These are phyloP conservation scores for Mirza zaza DNA, from an alignment of 2,113 vertebrate species.

Conservation along the genomic window DNA sequence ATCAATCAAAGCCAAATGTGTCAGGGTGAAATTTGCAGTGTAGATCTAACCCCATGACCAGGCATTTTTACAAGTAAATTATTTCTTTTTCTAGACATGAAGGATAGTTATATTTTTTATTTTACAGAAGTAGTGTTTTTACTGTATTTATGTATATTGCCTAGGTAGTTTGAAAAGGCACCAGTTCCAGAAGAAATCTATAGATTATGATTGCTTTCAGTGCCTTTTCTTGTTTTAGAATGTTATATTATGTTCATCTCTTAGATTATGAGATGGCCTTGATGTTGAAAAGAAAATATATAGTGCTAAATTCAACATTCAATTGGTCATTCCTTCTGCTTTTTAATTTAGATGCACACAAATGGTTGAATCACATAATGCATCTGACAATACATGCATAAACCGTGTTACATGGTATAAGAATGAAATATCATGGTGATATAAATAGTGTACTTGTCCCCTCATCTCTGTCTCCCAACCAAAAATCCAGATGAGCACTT, in stretches of 20 bases:
- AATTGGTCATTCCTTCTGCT: background rate
- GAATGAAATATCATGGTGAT: background rate
- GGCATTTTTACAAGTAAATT: background rate
- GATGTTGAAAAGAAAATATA: conserved; percentile 38
- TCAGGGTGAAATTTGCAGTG: background rate
- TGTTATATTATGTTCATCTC: background rate
- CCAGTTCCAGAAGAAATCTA: background rate
- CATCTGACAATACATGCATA: background rate
- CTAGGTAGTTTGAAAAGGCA: background rate
- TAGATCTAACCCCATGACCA: background rate
- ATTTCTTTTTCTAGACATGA: background rate
- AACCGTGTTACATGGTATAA: background rate
- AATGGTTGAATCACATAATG: background rate
- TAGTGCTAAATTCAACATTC: conserved; percentile 38
- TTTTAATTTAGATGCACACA: background rate
- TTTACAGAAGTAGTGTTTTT: background rate
- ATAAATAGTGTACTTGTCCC: background rate
- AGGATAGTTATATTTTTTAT: background rate
- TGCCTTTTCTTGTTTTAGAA: background rate
- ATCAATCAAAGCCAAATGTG: background rate
- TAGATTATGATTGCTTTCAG: background rate
- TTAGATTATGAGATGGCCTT: background rate
- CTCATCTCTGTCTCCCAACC: background rate
- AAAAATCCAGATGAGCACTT: background rate
- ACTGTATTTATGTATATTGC: background rate